Evolutionary conservation across 2,113 vertebrate genomes (phyloP), one percentile per base, ranked within the genome.

Genomic region (Protobothrops mucrosquamatus): DNA sequence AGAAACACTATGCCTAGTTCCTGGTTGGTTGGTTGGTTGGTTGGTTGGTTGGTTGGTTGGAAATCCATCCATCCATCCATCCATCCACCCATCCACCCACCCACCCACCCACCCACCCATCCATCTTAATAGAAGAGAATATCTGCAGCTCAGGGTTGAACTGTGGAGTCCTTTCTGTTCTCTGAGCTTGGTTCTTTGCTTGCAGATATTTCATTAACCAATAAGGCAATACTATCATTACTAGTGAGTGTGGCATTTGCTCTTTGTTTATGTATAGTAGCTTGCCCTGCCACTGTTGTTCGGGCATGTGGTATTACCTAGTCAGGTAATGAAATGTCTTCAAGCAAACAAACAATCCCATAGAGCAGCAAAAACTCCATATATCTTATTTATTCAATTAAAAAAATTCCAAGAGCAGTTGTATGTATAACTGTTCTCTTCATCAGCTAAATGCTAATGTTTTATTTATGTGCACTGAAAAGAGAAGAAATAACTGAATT

Each of bases 381-480:
- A 81, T 39, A 81, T 98, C 97, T 96, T 87, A 96, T 97, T 98
- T 98, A 98, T 96, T 96, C 95, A 22, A 81, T 96, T 96, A 94
- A 15, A 87, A 86, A 96, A 96, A 96, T 97, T 97, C 97, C 99
- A 98, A 98, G 98, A 98, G 98, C 97, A 98, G 97, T 98, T 98
- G 97, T 98, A 98, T 98, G 98, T 98, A 97, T 98, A 98, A 98
- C 98, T 98, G 97, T 98, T 98, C 98, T 98, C 97, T 98, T 98
- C 98, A 98, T 98, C 98, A 98, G 98, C 97, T 97, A 98, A 98
- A 98, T 94, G 96, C 96, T 97, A 97, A 98, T 98, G 98, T 98
- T 98, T 98, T 99, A 98, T 99, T 98, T 98, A 98, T 98, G 97
- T 97, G 94, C 97, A 95, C 96, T 97, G 98, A 98, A 98, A 97